Evolutionary conservation across 2,888 invertebrate genomes (phyloP), one percentile per base, ranked within the genome.

Genomic region (Tipula vernalis): DNA sequence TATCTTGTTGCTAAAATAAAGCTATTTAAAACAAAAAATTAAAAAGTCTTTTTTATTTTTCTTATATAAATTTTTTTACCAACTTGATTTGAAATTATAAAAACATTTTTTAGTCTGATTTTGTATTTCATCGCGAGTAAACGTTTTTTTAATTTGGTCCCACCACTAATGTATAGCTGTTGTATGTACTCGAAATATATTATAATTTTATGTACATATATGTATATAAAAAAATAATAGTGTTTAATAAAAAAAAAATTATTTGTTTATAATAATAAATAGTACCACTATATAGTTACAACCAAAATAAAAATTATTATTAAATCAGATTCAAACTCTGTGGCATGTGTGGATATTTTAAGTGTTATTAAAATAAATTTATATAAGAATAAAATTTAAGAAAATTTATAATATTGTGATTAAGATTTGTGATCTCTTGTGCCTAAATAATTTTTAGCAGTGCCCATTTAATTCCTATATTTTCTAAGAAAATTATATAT

Each of bases 51-150:
- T 71, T 51, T 28, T 71, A 28, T 71, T 71, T 51, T 71, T 71
- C 71, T 71, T 71, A 15, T 71, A 12, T 28, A 71, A n/a, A 71
- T 71, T 71, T 71, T 71, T 71, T 71, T 28, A 28, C 28, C 71
- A 71, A 71, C 71, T 71, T 28, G 71, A 28, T 18, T 51, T 71
- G 12, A 28, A 71, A 28, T 71, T 71, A 71, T 71, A 71, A 71
- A 71, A 71, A 71, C 28, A 71, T 18, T 71, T 51, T 36, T 84
- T 84, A 84, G 84, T 84, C 84, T 84, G 84, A 84, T 84, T 84
- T 84, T 84, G 39, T 84, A 84, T 84, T 84, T 84, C 84, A 84
- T 15, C 84, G 84, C 84, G 84, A 84, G 36, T 84, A 36, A 39
- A 84, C 84, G 84, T 84, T 84, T 39, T 83, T 83, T 39, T n/a